Conservation (phyloP, 2,797 vertebrate species). For the Cichlasoma orientale region DNA sequence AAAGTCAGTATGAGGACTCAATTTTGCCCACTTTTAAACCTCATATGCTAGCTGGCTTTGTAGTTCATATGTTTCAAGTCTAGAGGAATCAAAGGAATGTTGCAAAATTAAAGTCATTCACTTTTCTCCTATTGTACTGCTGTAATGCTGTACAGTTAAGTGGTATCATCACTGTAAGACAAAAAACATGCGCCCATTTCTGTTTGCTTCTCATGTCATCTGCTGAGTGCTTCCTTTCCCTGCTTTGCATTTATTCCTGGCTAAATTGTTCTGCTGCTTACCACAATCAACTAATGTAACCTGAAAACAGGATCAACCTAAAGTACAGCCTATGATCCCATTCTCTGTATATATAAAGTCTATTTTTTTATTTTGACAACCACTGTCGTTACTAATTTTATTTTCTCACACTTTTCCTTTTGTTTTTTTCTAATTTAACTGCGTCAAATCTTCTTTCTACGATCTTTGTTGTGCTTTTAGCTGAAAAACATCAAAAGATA, state of each 20-base stretch:
- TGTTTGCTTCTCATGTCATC: background rate
- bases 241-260: background rate
- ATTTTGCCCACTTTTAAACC: background rate
- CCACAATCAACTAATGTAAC: background rate
- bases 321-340: background rate
- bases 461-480: accelerated
- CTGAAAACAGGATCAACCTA: background rate
- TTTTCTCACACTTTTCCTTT: background rate
- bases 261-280: background rate
- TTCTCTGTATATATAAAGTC: too few relatives aligned
- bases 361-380: background rate
- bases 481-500: background rate
- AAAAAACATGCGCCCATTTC: background rate
- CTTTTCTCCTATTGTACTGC: background rate
- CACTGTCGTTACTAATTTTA: background rate
- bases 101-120: background rate
- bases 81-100: background rate
- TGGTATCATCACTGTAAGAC: background rate
- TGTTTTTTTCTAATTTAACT: background rate
- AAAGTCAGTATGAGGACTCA: background rate
- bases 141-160: background rate
- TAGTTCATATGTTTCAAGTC: background rate
- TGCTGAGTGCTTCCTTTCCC: background rate
- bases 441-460: background rate
- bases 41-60: background rate